Base-by-base conservation (phyloP, 2,113 vertebrate genomes). In the Crotalus horridus region DNA sequence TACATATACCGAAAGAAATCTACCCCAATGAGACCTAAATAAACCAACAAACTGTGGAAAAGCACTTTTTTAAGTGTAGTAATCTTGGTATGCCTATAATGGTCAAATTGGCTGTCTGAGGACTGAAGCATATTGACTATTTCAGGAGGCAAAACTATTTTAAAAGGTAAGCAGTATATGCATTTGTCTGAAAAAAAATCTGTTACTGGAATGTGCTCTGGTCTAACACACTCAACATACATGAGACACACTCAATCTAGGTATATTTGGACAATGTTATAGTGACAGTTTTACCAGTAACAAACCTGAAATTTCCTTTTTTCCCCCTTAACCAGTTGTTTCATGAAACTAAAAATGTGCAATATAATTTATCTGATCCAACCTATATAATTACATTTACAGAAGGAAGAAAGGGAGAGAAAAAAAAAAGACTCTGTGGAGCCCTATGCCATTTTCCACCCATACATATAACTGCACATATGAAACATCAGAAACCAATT, bases 21-120 rank as follows among this genome's bases (percentile, higher is more conserved):
- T 88, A 96, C 95, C 96, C 95, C 96, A 95, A 93, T 53, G 33
- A 89, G 96, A 97, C 61, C 43, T 58, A 43, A 43, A 95, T 96
- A 97, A 97, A 98, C 95, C 96, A 97, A 97, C 64, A 21, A 95
- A 58, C 96, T 95, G 92, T 96, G 94, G 91, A 58, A 96, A 96
- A 97, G 96, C 69, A 95, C 89, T 91, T 93, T 93, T 93, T 94
- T 94, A 96, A 95, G 95, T 29, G 85, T 20, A 85, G 15, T 13
- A 17, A 85, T 29, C 94, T 96, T 95, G 93, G 89, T 69, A 56
- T 91, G 94, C 1, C 9, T 94, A 89, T 94, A 96, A 96, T 64
- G 87, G 93, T 93, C 46, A 26, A 91, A 95, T 89, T 26, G 6
- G 58, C 74, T 92, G 58, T 95, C 93, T 20, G 13, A 39, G 20